Conservation (phyloP, 2,113 vertebrate genomes). For the Prochilodus magdalenae region DNA sequence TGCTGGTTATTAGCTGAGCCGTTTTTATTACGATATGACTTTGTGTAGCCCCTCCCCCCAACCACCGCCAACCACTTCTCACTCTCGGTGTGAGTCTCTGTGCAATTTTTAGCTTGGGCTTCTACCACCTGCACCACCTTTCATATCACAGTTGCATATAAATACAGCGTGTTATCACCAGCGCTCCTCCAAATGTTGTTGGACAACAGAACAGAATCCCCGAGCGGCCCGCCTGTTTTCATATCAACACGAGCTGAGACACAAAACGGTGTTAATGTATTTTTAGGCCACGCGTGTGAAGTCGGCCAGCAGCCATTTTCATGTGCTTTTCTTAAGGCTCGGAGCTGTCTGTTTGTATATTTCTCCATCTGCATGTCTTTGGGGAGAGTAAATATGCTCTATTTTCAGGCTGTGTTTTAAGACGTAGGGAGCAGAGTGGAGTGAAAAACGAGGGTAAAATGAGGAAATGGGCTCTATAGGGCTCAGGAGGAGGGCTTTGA, state of each 20-base stretch:
- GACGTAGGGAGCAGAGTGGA: neutral
- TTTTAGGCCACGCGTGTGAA: conserved; percentile 39
- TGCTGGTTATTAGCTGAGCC: conserved; percentile 63
- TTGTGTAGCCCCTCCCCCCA: conserved; percentile 18
- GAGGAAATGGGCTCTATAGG: neutral
- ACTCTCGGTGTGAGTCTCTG: conserved; percentile 1
- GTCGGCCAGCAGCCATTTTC: conserved; percentile 25
- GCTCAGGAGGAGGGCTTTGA: conserved; percentile 20
- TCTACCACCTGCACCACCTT: conserved; percentile 33
- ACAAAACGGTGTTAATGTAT: conserved; percentile 54
- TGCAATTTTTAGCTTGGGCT: conserved; percentile 18
- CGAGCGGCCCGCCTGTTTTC: conserved; percentile 38
- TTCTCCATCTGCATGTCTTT: conserved; percentile 65
- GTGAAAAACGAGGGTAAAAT: conserved; percentile 37
- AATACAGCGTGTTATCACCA: conserved; percentile 23
- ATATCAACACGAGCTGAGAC: conserved; percentile 30
- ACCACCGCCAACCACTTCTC: neutral
- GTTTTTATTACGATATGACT: conserved; percentile 50
- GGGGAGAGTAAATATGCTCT: conserved; percentile 27
- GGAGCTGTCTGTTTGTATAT: conserved; percentile 61
- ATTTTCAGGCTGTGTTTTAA: conserved; percentile 64
- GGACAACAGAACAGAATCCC: conserved; percentile 44
- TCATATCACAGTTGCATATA: conserved; percentile 40
- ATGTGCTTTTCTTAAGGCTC: conserved; percentile 41
- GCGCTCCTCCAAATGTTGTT: conserved; percentile 40